A percentile compares a stretch with the other conserved stretches of the same genome.
Evolutionary conservation across 2,797 vertebrate species (phyloP).

Genomic region (Australoheros facetus): DNA sequence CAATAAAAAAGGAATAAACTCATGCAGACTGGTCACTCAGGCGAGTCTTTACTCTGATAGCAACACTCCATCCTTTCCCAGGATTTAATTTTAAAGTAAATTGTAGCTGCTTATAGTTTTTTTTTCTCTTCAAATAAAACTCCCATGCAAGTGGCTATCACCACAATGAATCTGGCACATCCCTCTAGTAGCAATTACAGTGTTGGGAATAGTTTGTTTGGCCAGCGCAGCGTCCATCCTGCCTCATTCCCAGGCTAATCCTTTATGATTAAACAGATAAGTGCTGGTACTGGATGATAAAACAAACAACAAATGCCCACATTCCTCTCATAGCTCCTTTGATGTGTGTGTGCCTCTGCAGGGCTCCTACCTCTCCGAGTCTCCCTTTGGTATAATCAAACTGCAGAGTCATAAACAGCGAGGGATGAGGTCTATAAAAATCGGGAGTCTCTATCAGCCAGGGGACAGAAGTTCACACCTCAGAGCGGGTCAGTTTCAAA

Average conservation of each 20-base stretch:
- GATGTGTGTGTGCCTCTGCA: slow-evolving; percentile 62
- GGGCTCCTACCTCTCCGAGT: slow-evolving; percentile 51
- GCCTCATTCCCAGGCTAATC: slow-evolving; percentile 60
- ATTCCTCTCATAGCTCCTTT: slow-evolving; percentile 77
- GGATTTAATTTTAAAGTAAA: slow-evolving; percentile 21
- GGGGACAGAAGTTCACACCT: slow-evolving; percentile 74
- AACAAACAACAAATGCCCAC: slow-evolving; percentile 76
- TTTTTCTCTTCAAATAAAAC: slow-evolving; percentile 30
- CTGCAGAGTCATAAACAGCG: slow-evolving; percentile 76
- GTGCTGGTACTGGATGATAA: slow-evolving; percentile 69
- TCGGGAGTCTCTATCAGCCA: slow-evolving; percentile 59
- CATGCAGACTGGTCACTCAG: background rate
- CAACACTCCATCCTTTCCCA: slow-evolving; percentile 1
- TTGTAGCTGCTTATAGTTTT: background rate
- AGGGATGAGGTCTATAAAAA: slow-evolving; percentile 67
- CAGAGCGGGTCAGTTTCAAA: slow-evolving; percentile 57
- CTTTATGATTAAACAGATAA: slow-evolving; percentile 73
- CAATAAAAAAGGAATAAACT: background rate
- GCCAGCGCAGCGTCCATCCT: slow-evolving; percentile 35
- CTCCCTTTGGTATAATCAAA: slow-evolving; percentile 72
- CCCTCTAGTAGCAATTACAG: slow-evolving; percentile 34
- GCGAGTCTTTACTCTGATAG: background rate
- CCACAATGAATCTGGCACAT: slow-evolving; percentile 29
- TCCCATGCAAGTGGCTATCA: slow-evolving; percentile 26
- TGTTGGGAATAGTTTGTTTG: slow-evolving; percentile 48